phyloP scores from a whole-genome alignment of 2,888 invertebrate species.

The Tridacna gigas region DNA sequence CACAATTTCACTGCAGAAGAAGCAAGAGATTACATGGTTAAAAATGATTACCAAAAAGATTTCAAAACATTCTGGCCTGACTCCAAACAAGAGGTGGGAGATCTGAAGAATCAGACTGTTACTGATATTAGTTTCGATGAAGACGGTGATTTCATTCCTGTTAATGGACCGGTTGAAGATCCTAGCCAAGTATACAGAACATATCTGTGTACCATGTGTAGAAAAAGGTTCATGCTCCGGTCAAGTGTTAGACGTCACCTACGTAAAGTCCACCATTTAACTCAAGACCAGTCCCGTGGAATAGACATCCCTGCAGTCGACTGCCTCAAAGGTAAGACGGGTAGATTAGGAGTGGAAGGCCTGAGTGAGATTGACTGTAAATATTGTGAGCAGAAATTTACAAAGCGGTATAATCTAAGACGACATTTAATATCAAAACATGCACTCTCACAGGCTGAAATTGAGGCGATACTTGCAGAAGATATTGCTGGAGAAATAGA shows the following conservation, averaged over 20 bases:
- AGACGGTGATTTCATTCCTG: conserved; percentile 28
- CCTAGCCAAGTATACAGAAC: conserved; percentile 23
- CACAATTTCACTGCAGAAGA: conserved; percentile 55
- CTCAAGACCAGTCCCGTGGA: conserved; percentile 13
- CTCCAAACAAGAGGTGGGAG: background rate
- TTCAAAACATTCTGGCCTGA: conserved; percentile 10
- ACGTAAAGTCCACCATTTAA: conserved; percentile 25
- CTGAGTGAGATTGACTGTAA: conserved; percentile 37
- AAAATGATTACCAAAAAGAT: conserved; percentile 44
- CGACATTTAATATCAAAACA: conserved; percentile 49
- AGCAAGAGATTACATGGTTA: conserved; percentile 50
- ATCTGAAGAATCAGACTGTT: background rate
- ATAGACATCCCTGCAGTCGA: conserved; percentile 27
- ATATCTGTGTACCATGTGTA: conserved; percentile 43
- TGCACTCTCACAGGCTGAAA: conserved; percentile 22
- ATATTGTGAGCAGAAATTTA: conserved; percentile 48
- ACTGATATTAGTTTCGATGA: conserved; percentile 24
- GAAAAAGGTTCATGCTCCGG: conserved; percentile 31
- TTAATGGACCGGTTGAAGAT: conserved; percentile 29
- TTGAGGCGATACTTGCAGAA: conserved; percentile 31
- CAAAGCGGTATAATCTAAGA: conserved; percentile 41
- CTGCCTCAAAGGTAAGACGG: conserved; percentile 22
- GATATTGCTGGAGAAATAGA: conserved; percentile 30
- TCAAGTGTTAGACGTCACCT: conserved; percentile 40
- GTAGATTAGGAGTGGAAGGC: conserved; percentile 23